A percentile compares a stretch with the other conserved stretches of the same genome.
These are phyloP conservation scores for Pao palembangensis DNA, from an alignment of 2,113 vertebrate genomes.

Conservation along the genomic window DNA sequence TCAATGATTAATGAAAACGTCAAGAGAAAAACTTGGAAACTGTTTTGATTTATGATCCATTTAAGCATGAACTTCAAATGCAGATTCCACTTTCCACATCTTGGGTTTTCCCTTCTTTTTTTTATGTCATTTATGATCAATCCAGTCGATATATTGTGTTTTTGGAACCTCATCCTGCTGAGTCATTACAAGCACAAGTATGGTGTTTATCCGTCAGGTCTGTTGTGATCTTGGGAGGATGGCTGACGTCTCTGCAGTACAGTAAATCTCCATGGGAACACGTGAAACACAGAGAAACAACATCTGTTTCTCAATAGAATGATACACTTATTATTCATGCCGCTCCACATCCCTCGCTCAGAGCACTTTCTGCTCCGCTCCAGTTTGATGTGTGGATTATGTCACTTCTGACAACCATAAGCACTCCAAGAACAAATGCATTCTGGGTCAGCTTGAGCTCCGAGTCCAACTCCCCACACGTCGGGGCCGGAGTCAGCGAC, in stretches of 20 bases:
- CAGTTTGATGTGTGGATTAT: constrained; percentile 10
- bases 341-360: constrained; percentile 8
- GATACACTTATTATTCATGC: constrained; percentile 18
- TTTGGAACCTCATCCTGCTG: not conserved
- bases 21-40: too few species aligned
- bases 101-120: too few species aligned
- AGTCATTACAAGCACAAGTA: too few species aligned
- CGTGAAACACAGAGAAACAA: constrained; percentile 3
- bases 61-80: too few species aligned
- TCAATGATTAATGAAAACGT: too few species aligned
- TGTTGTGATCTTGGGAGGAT: constrained; percentile 12
- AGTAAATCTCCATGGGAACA: constrained; percentile 10
- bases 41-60: too few species aligned
- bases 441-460: not conserved
- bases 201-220: not conserved
- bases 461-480: too few species aligned
- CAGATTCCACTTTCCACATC: too few species aligned
- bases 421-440: constrained; percentile 3
- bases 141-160: not conserved
- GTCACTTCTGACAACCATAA: constrained; percentile 7
- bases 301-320: constrained; percentile 37
- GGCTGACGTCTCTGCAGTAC: constrained; percentile 6
- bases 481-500: too few species aligned
- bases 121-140: too few species aligned
- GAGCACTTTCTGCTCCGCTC: not conserved